phyloP scores from a whole-genome alignment of 2,888 invertebrate species.

The Tubulanus polymorphus region DNA sequence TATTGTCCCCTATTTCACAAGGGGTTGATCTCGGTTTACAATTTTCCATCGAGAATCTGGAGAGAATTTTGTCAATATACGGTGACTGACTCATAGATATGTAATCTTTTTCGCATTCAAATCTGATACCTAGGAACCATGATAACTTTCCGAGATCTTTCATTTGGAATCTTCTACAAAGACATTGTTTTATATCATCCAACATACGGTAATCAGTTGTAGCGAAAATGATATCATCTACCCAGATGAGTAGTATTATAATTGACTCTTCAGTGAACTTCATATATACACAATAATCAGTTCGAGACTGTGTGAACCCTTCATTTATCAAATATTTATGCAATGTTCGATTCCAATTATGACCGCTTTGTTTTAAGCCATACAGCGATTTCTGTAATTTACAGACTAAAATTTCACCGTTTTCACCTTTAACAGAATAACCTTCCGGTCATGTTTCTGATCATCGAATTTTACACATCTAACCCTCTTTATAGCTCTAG shows the following conservation, averaged over 20 bases:
- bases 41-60: not conserved
- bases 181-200: not conserved
- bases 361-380: constrained; percentile 22
- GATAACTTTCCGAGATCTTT: constrained; percentile 10
- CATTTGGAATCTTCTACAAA: constrained; percentile 3
- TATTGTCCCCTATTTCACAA: constrained; percentile 4
- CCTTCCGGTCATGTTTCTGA: too few species aligned
- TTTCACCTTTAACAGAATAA: too few species aligned
- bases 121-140: constrained; percentile 9
- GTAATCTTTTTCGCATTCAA: not conserved
- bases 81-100: constrained; percentile 3
- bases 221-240: constrained; percentile 10
- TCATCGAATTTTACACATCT: constrained; percentile 13
- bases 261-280: not conserved
- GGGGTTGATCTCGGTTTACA: constrained; percentile 7
- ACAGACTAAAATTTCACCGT: too few species aligned
- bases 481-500: not conserved
- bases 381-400: constrained; percentile 21
- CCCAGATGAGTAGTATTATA: constrained; percentile 11
- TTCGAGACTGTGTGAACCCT: constrained; percentile 9
- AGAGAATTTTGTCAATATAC: not conserved
- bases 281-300: constrained; percentile 12
- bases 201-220: not conserved
- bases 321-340: constrained; percentile 11
- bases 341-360: constrained; percentile 19